Conservation (phyloP, 23 tunicate species). For the Clavelina lepadiformis region DNA sequence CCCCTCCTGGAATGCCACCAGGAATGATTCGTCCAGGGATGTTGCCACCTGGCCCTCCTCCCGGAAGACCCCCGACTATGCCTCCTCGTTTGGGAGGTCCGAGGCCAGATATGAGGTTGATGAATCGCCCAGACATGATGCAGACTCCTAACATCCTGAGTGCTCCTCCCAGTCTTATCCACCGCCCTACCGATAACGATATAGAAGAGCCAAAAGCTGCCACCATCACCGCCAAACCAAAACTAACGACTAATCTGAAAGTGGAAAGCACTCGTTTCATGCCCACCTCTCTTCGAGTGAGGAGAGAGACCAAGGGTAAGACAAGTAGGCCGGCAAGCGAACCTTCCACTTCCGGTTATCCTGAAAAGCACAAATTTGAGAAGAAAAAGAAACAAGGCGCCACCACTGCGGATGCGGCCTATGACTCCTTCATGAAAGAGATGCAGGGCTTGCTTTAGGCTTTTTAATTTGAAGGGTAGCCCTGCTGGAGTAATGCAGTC, state of each 20-base stretch:
- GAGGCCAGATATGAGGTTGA: conserved; percentile 6
- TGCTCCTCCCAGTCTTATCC: conserved; percentile 92
- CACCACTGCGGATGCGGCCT: conserved; percentile 79
- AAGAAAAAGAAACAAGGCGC: conserved; percentile 41
- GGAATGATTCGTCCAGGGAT: conserved; percentile 48
- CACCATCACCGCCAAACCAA: conserved; percentile 77
- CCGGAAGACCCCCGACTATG: conserved; percentile 71
- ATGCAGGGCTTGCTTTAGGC: conserved; percentile 78
- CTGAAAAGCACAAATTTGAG: conserved; percentile 35
- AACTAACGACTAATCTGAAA: conserved; percentile 54
- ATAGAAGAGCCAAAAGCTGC: conserved; percentile 42
- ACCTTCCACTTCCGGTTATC: background rate
- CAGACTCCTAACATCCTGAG: conserved; percentile 62
- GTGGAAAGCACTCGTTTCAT: conserved; percentile 84
- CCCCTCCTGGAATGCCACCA: conserved; percentile 88
- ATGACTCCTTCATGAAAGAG: conserved; percentile 95
- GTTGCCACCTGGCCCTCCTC: conserved; percentile 94
- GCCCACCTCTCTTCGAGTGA: conserved; percentile 80
- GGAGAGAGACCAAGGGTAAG: conserved; percentile 39
- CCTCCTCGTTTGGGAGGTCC: conserved; percentile 25
- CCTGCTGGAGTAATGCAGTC: too few species aligned
- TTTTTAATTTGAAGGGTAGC: background rate
- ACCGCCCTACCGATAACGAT: conserved; percentile 41
- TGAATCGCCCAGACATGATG: conserved; percentile 21
- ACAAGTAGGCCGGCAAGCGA: background rate